A percentile compares a stretch with the other conserved stretches of the same genome.
phyloP scores from a whole-genome alignment of 1,140 invertebrate species.

The Zaprionus gabonicus region DNA sequence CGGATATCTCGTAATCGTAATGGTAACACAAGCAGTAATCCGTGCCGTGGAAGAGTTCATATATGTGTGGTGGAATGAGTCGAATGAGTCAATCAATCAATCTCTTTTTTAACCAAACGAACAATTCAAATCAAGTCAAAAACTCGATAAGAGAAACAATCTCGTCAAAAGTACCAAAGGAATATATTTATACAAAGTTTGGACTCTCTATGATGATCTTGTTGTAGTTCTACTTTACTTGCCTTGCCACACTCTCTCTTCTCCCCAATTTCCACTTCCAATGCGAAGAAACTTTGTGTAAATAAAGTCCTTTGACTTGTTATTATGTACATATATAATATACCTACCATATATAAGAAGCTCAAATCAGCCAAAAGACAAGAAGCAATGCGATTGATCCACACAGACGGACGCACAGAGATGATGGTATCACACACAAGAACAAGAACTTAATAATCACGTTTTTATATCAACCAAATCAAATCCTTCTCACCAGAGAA shows the following conservation, averaged over 20 bases:
- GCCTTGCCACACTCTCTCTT: conserved; percentile 17
- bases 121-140: conserved; percentile 18
- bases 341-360: conserved; percentile 16
- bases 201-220: conserved; percentile 36
- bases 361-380: conserved; percentile 45
- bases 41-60: conserved; percentile 47
- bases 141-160: conserved; percentile 6
- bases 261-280: conserved; percentile 35
- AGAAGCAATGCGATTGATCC: conserved; percentile 79
- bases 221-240: conserved; percentile 43
- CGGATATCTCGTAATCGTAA: conserved; percentile 64
- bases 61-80: conserved; percentile 55
- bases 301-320: conserved; percentile 81
- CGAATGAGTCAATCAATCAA: conserved; percentile 27
- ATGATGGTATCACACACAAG: conserved; percentile 44
- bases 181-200: conserved; percentile 85
- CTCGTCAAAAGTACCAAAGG: conserved; percentile 60
- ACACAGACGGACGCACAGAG: conserved; percentile 65
- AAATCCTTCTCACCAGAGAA: conserved; percentile 35
- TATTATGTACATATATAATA: conserved; percentile 27
- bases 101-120: conserved; percentile 16
- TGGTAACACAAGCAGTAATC: conserved; percentile 74
- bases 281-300: conserved; percentile 82
- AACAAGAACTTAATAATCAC: conserved; percentile 42
- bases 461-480: conserved; percentile 38